Conservation (phyloP, 2,797 vertebrate species). For the Hozukius guyotensis region DNA sequence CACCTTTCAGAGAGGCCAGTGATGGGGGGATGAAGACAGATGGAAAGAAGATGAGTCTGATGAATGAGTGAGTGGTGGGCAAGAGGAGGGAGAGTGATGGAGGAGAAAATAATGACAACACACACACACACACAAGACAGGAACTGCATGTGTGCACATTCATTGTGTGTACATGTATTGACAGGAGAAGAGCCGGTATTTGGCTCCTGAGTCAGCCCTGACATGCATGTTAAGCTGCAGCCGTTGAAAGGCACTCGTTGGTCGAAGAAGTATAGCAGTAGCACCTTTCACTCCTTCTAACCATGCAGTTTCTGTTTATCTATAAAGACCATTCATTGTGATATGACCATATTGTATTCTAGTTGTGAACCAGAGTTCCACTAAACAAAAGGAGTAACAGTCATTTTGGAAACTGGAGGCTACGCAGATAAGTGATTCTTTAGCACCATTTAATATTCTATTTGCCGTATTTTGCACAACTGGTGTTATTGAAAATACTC, state of each 20-base stretch:
- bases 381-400: background rate
- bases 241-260: background rate
- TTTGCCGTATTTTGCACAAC: background rate
- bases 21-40: conserved; percentile 43
- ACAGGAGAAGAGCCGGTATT: conserved; percentile 22
- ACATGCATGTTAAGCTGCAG: conserved; percentile 38
- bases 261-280: background rate
- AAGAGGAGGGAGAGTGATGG: conserved; percentile 4
- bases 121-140: no score
- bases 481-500: background rate
- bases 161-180: conserved; percentile 1
- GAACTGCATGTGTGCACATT: background rate
- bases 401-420: background rate
- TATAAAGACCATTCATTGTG: background rate
- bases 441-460: background rate
- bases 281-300: background rate
- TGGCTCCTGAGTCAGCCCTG: conserved; percentile 25
- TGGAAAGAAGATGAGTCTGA: conserved; percentile 23
- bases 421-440: background rate
- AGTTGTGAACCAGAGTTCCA: background rate
- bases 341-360: background rate
- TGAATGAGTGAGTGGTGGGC: conserved; percentile 20
- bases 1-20: conserved; percentile 55
- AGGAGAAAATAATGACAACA: background rate
- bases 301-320: background rate